Evolutionary conservation across 1,140 invertebrate species (phyloP).

Genomic region (Drosophila sp.): DNA sequence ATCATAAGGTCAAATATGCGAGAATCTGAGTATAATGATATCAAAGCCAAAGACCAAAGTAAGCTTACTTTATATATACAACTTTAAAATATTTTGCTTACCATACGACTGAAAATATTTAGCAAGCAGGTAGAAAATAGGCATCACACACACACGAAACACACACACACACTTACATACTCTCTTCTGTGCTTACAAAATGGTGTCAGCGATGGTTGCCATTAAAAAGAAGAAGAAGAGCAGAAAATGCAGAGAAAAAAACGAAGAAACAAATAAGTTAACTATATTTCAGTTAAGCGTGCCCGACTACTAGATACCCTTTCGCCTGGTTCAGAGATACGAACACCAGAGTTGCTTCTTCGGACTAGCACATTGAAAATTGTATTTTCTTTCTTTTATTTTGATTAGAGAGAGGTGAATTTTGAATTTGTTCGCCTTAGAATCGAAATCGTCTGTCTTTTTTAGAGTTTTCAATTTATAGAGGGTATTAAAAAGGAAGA

Average conservation of each 20-base stretch:
- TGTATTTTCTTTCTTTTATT: no score
- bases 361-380: no score
- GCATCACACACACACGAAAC: slow-evolving; percentile 26
- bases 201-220: slow-evolving; percentile 71
- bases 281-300: neutral
- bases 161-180: slow-evolving; percentile 19
- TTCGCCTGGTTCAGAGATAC: no score
- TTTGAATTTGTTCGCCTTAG: no score
- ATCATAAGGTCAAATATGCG: slow-evolving; percentile 44
- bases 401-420: no score
- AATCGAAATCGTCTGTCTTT: neutral
- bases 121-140: slow-evolving; percentile 40
- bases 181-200: slow-evolving; percentile 48
- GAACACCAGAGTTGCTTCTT: no score
- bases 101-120: slow-evolving; percentile 13
- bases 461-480: neutral
- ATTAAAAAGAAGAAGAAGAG: slow-evolving; percentile 46
- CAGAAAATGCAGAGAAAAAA: slow-evolving; percentile 13
- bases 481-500: neutral
- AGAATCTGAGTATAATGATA: slow-evolving; percentile 71
- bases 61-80: slow-evolving; percentile 68
- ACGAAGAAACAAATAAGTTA: neutral
- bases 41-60: slow-evolving; percentile 75
- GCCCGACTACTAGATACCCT: neutral
- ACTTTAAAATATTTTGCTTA: slow-evolving; percentile 63